These are phyloP conservation scores for Chrysoperla carnea DNA, from an alignment of 1,140 invertebrate genomes.

Conservation along the genomic window DNA sequence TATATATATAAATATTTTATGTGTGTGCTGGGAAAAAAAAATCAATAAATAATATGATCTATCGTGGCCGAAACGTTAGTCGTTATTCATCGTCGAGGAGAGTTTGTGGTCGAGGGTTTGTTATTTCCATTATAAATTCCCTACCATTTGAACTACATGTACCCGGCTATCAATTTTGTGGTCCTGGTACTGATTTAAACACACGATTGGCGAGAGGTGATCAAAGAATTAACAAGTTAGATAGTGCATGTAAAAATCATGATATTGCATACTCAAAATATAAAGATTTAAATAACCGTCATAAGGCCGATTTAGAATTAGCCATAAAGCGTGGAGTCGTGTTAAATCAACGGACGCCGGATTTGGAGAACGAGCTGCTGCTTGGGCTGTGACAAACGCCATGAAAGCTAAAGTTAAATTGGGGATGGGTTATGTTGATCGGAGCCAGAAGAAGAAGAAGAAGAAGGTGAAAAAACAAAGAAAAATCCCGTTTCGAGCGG, in stretches of 20 bases:
- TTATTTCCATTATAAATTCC: slow-evolving; percentile 20
- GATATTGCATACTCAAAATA: slow-evolving; percentile 23
- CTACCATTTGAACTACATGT: slow-evolving; percentile 26
- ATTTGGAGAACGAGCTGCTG: slow-evolving; percentile 17
- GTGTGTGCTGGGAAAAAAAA: too few relatives aligned
- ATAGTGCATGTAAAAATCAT: slow-evolving; percentile 24
- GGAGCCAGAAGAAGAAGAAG: too few relatives aligned
- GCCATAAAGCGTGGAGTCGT: too few relatives aligned
- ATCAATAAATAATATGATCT: too few relatives aligned
- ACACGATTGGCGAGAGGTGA: slow-evolving; percentile 22
- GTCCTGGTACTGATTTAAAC: slow-evolving; percentile 25
- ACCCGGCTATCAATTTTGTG: slow-evolving; percentile 26
- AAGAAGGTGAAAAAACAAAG: too few relatives aligned
- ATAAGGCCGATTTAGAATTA: slow-evolving; percentile 25
- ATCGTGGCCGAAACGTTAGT: too few relatives aligned
- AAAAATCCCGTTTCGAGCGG: too few relatives aligned
- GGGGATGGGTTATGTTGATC: slow-evolving; percentile 7
- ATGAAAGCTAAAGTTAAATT: slow-evolving; percentile 19
- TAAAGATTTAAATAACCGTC: slow-evolving; percentile 16
- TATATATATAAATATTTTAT: too few relatives aligned
- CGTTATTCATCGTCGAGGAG: too few relatives aligned
- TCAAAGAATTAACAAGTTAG: slow-evolving; percentile 23
- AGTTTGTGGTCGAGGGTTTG: slow-evolving; percentile 6
- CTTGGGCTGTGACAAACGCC: slow-evolving; percentile 11
- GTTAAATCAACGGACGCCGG: too few relatives aligned